Conservation (phyloP, 2,113 vertebrate species). For the Pterocles gutturalis region DNA sequence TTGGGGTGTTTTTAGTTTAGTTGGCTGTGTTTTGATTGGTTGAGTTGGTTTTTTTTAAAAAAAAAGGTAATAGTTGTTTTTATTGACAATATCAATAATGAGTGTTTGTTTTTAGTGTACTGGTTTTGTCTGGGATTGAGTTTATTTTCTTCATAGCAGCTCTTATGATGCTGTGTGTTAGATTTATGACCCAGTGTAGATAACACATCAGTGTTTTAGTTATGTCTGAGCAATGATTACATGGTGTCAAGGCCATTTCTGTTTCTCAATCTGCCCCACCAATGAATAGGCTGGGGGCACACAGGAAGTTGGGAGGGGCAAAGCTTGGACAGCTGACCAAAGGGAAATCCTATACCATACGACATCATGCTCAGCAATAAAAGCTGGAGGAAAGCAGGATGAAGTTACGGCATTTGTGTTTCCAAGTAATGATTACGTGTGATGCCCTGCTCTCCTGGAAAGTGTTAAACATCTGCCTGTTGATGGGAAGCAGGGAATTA, state of each 20-base stretch:
- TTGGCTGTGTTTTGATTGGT: neutral
- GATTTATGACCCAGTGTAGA: neutral
- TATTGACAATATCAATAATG: neutral
- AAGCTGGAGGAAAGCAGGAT: neutral
- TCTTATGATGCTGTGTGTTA: neutral
- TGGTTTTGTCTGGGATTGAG: neutral
- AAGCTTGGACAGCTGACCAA: neutral
- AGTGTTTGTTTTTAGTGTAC: neutral
- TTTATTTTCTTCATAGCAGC: neutral
- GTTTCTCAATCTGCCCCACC: neutral
- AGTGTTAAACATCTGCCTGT: neutral
- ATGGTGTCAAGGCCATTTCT: neutral
- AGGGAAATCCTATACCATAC: neutral
- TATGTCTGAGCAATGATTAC: neutral
- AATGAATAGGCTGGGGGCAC: fast-evolving
- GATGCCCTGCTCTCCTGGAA: neutral
- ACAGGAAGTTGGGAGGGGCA: neutral
- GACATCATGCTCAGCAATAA: neutral
- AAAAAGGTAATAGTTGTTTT: neutral
- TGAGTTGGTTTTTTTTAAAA: neutral
- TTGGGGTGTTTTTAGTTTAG: neutral
- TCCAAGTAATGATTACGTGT: fast-evolving
- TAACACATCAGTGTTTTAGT: neutral
- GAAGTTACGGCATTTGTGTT: neutral
- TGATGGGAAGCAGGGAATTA: neutral